Percentiles rank a stretch among this genome's conserved stretches.
Conservation (phyloP, 2,113 vertebrate species). For the Manacus vitellinus region DNA sequence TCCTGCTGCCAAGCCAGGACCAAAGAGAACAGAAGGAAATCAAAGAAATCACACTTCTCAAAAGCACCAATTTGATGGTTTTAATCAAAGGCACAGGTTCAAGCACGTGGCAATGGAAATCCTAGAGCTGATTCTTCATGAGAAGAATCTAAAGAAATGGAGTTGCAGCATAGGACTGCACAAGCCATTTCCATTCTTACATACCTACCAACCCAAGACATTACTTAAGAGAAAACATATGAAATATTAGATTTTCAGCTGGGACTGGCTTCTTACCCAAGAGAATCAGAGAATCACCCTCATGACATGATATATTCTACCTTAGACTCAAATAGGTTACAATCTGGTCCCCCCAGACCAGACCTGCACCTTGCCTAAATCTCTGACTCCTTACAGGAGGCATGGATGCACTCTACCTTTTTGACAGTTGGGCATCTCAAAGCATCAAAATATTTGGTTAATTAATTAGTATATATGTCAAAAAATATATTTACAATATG, state of each 20-base stretch:
- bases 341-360: background rate
- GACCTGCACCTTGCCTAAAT: background rate
- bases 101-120: background rate
- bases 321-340: background rate
- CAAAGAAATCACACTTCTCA: background rate
- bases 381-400: background rate
- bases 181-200: background rate
- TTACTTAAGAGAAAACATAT: background rate
- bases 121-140: background rate
- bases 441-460: background rate
- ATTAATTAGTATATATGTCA: background rate
- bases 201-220: background rate
- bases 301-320: rapidly evolving
- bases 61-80: background rate
- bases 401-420: rapidly evolving
- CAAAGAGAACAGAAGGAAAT: background rate
- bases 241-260: background rate
- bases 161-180: background rate
- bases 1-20: background rate
- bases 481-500: background rate
- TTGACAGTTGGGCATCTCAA: background rate
- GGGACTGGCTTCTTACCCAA: background rate
- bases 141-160: background rate
- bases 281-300: background rate
- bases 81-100: background rate